Conservation (phyloP, 2,113 vertebrate genomes). For the Aleadryas rufinucha region DNA sequence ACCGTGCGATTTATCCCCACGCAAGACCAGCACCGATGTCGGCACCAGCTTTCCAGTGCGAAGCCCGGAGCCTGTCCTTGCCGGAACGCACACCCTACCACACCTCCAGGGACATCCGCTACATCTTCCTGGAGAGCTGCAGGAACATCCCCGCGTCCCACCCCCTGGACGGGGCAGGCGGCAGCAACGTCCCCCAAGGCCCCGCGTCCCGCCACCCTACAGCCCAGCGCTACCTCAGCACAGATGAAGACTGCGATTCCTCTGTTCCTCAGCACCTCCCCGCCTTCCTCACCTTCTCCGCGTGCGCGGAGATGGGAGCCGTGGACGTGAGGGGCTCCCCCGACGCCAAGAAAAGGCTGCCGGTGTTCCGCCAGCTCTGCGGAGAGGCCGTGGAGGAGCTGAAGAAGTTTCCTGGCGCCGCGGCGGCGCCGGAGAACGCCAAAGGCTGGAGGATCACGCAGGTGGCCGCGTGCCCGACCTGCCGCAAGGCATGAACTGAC, state of each 20-base stretch:
- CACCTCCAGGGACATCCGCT: constrained; percentile 14
- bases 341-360: neutral
- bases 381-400: neutral
- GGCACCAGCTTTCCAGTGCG: neutral
- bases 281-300: neutral
- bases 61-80: neutral
- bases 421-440: accelerated
- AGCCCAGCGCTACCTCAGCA: neutral
- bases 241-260: neutral
- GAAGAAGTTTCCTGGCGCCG: neutral
- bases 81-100: accelerated
- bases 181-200: neutral
- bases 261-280: neutral
- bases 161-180: accelerated
- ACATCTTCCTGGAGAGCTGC: constrained; percentile 21
- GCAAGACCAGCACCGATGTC: neutral
- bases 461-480: neutral
- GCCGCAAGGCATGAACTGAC: neutral
- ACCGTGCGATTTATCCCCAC: neutral
- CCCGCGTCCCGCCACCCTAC: neutral
- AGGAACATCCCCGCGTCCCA: neutral
- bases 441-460: neutral
- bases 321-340: neutral
- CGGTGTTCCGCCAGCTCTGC: constrained; percentile 28
- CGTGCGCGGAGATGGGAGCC: neutral